phyloP scores from a whole-genome alignment of 2,797 vertebrate genomes.

The Schizopygopsis malacanthus region DNA sequence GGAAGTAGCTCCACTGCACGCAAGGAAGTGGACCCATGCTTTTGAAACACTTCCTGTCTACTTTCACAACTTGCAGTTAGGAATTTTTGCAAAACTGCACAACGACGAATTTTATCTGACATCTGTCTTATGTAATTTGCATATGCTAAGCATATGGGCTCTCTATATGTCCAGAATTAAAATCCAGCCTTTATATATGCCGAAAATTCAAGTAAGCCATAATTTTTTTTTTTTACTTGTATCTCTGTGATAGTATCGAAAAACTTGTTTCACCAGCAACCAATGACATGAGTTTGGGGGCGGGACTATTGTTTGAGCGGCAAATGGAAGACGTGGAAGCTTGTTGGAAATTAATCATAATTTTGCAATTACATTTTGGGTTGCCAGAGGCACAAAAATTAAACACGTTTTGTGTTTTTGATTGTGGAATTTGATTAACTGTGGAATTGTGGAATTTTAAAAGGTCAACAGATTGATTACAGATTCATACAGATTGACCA shows the following conservation, averaged over 20 bases:
- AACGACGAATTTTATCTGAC: background rate
- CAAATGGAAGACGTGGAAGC: background rate
- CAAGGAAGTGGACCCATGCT: slow-evolving; percentile 68
- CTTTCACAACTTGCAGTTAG: slow-evolving; percentile 43
- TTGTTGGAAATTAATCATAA: background rate
- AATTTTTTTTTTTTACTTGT: no score
- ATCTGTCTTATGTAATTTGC: background rate
- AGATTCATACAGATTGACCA: slow-evolving; percentile 25
- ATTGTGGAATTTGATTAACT: background rate
- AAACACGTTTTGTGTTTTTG: background rate
- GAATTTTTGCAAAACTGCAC: slow-evolving; percentile 8
- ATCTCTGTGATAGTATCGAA: background rate
- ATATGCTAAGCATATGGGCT: background rate
- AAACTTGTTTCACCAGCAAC: background rate
- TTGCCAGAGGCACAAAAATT: background rate
- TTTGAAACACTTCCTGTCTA: slow-evolving; percentile 47
- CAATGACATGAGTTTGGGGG: background rate
- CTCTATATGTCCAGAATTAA: background rate
- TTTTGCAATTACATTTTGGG: background rate
- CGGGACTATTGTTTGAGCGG: no score
- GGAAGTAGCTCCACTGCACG: slow-evolving; percentile 70
- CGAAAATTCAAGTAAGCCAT: background rate
- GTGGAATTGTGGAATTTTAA: background rate
- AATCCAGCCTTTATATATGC: background rate
- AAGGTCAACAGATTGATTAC: background rate